phyloP scores from a whole-genome alignment of 2,888 invertebrate genomes.

The Scrobipalpa atriplicella region DNA sequence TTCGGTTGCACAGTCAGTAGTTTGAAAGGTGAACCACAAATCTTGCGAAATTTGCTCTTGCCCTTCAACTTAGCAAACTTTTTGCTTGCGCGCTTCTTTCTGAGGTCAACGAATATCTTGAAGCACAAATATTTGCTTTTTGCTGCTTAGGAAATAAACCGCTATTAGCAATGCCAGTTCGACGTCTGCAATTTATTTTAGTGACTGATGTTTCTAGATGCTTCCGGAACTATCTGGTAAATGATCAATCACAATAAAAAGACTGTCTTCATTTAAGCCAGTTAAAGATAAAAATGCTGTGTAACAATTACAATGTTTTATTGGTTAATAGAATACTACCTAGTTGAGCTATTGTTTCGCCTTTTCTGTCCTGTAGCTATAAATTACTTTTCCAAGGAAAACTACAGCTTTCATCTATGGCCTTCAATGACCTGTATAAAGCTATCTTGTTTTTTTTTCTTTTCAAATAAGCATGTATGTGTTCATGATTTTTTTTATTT shows the following conservation, averaged over 20 bases:
- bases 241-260: neutral
- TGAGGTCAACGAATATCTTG: conserved; percentile 1
- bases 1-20: conserved; percentile 6
- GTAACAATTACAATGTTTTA: too few species aligned
- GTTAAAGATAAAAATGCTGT: too few species aligned
- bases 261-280: neutral
- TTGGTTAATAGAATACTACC: too few species aligned
- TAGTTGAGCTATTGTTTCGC: too few species aligned
- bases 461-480: too few species aligned
- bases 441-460: too few species aligned
- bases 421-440: too few species aligned
- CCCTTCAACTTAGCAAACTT: conserved; percentile 10
- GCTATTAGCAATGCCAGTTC: neutral
- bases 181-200: neutral
- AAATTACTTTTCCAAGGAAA: too few species aligned
- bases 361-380: neutral
- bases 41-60: conserved; percentile 12
- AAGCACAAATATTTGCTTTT: neutral
- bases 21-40: conserved; percentile 14
- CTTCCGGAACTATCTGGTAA: neutral
- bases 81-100: neutral
- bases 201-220: neutral
- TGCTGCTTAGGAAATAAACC: conserved; percentile 6
- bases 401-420: too few species aligned
- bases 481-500: too few species aligned